Percentiles rank a stretch among this genome's conserved stretches.
Conservation (phyloP, 2,797 vertebrate genomes). For the Pangasius sanitwongsei region DNA sequence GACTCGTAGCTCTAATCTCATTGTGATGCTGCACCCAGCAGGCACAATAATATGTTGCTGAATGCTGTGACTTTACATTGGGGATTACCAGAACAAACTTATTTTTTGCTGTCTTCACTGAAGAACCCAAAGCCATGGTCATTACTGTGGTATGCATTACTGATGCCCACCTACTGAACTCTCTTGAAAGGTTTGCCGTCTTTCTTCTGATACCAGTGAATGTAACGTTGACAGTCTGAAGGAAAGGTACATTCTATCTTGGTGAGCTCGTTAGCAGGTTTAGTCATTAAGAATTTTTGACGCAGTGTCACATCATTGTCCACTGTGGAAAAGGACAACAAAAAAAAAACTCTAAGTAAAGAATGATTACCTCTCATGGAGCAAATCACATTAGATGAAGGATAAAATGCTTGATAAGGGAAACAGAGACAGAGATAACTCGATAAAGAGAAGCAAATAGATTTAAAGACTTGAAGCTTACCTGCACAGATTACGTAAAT, state of each 20-base stretch:
- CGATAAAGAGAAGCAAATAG: background rate
- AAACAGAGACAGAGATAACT: background rate
- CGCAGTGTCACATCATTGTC: slow-evolving; percentile 8
- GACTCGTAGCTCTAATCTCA: background rate
- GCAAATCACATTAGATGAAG: background rate
- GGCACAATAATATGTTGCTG: slow-evolving; percentile 56
- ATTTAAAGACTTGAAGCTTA: background rate
- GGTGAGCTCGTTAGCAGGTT: background rate
- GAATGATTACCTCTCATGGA: background rate
- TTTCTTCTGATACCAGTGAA: slow-evolving; percentile 59
- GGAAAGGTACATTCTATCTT: slow-evolving; percentile 31
- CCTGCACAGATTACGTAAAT: background rate
- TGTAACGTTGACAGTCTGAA: background rate
- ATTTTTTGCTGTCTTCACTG: background rate
- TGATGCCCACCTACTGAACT: background rate
- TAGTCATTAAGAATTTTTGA: slow-evolving; percentile 44
- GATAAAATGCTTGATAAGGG: background rate
- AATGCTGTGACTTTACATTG: slow-evolving; percentile 25
- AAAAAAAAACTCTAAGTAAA: background rate
- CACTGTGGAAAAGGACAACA: slow-evolving; percentile 10
- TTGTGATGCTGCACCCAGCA: slow-evolving; percentile 44
- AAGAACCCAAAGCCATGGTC: slow-evolving; percentile 19
- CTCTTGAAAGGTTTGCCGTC: slow-evolving; percentile 35
- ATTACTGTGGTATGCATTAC: fast-evolving
- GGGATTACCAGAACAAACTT: slow-evolving; percentile 41